Base-by-base conservation (phyloP, 1,140 invertebrate species). In the Camponotus floridanus region DNA sequence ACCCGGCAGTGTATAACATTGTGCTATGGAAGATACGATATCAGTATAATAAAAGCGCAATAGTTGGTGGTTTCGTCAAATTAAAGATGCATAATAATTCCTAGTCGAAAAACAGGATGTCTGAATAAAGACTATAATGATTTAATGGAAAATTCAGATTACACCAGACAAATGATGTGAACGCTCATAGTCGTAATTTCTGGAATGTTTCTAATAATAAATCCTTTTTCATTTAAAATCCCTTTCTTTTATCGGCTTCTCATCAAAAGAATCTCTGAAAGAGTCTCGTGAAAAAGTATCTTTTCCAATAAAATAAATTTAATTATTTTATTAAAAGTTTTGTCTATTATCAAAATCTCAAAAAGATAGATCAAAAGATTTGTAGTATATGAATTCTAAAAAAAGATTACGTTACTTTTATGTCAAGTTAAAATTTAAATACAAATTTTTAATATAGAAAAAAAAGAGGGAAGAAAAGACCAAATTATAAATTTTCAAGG, bases 131-230 rank as follows among this genome's bases (percentile, higher is more conserved):
- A n/a, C 11, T 36, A 26, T 21, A 39, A 67, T 33, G 26, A 5
- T 81, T 57, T 71, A 81, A 81, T 71, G 51, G 39, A 6, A 7
- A 59, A 26, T 11, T 9, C 48, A 31, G 15, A 31, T 71, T 33
- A 21, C 21, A 21, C 21, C 21, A 48, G 7, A 55, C 51, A 45
- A 8, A 0, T 31, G 11, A 36, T 36, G 15, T 57, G 11, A 21
- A n/a, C 13, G 36, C 0, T 31, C 13, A 2, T 13, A 64, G 2
- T 6, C 1, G 48, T 74, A 15, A 59, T 59, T 18, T 15, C 5
- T n/a, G 9, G n/a, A 11, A 71, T 71, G 71, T 71, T 81, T 57
- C 42, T 70, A 73, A 15, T 48, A 2, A 33, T 15, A 18, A 48
- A n/a, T 33, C 4, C 9, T 5, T 11, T 71, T 15, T n/a, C 8